A percentile compares a stretch with the other conserved stretches of the same genome.
These are phyloP conservation scores for Holacanthella duospinosa DNA, from an alignment of 2,888 invertebrate species.

Conservation along the genomic window DNA sequence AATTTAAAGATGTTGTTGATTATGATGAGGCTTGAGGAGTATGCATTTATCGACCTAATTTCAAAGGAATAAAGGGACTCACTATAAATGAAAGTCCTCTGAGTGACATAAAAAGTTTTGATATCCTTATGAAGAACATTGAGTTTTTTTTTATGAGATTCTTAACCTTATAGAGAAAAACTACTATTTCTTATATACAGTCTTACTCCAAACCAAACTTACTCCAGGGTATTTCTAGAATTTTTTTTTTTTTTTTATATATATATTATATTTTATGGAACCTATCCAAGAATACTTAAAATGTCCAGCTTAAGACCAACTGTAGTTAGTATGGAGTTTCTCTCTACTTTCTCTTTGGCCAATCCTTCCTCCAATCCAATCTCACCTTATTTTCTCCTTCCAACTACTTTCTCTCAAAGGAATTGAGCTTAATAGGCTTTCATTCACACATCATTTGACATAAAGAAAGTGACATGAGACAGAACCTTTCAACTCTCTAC, in stretches of 20 bases:
- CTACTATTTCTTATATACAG: background rate
- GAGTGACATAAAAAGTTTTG: background rate
- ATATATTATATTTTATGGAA: background rate
- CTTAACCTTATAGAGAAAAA: background rate
- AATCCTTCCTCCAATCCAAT: background rate
- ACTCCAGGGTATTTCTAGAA: background rate
- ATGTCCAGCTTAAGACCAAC: background rate
- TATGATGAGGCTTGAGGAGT: conserved; percentile 1
- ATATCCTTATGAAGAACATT: background rate
- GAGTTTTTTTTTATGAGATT: background rate
- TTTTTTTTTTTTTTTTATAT: too few relatives aligned
- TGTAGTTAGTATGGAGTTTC: background rate
- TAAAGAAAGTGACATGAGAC: background rate
- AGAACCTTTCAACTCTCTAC: background rate
- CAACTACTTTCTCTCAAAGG: background rate
- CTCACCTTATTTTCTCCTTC: background rate
- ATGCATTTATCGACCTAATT: background rate
- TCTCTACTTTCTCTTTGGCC: background rate
- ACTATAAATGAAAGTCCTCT: background rate
- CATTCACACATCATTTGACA: background rate
- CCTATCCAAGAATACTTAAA: conserved; percentile 1
- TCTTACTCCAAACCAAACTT: background rate
- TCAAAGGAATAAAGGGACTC: background rate
- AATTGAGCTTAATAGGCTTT: background rate
- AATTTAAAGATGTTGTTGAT: background rate